Base-by-base conservation (phyloP, 2,113 vertebrate species). In the Tragelaphus buxtoni region DNA sequence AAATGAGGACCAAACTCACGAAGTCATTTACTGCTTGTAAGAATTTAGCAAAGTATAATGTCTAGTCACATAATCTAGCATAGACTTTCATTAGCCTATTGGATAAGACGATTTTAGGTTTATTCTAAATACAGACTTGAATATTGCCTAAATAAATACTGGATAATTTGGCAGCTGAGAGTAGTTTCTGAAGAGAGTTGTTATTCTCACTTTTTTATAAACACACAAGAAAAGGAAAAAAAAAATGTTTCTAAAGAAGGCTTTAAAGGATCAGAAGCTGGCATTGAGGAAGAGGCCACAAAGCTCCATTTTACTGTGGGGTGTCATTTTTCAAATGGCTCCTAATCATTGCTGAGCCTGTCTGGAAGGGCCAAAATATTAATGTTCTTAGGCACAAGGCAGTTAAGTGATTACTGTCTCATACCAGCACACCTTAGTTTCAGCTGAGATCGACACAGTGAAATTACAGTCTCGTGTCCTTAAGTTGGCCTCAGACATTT, bases 391-490 rank as follows among this genome's bases (percentile, higher is more conserved):
- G 92, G 45, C 95, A 84, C 51, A 82, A 96, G 47, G 91, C 89
- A 98, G 96, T 95, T 95, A 98, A 96, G 97, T 98, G 97, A 97
- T 9, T 17, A 96, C 90, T 97, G 98, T 98, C 98, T 97, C 97
- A 95, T 97, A 97, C 83, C 97, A 97, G 98, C 17, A 3, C 0
- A 0, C 0, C 6, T 58, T 63, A 45, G 93, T 98, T 98, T 97
- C 91, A 92, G 63, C 92, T 97, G 96, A 98, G 82, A 98, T 97
- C 11, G 2, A 0, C 80, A 24, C 0, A 2, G 94, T 79, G 63
- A 76, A 97, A 96, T 94, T 94, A 94, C 3, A 91, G 69, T 79
- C 45, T 96, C 47, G n/a, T 28, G 4, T 88, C 90, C 55, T 96
- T 96, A 56, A 30, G 1, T 92, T 96, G 92, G 76, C 77, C 61